A percentile compares a stretch with the other conserved stretches of the same genome.
Conservation (phyloP, 2,888 invertebrate species). For the Chelonus formosanus region DNA sequence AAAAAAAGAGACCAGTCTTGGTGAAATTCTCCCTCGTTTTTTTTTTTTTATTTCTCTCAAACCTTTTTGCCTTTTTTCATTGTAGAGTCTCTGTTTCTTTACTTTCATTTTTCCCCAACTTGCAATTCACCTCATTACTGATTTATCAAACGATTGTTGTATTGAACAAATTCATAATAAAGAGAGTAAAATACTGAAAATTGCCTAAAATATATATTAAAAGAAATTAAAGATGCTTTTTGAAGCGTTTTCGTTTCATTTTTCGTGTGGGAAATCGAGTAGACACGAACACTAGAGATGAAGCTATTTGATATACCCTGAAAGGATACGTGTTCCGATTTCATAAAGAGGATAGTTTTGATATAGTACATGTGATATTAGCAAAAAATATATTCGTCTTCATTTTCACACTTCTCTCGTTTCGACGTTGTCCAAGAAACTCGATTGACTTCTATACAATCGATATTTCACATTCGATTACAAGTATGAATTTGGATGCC, state of each 20-base stretch:
- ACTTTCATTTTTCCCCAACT: neutral
- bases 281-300: constrained; percentile 22
- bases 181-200: constrained; percentile 8
- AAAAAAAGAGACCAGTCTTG: constrained; percentile 19
- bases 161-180: neutral
- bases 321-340: constrained; percentile 32
- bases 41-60: neutral
- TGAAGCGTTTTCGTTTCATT: constrained; percentile 21
- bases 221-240: constrained; percentile 14
- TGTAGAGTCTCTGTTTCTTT: constrained; percentile 1
- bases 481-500: too few relatives aligned
- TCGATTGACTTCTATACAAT: too few relatives aligned
- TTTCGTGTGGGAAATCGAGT: constrained; percentile 27
- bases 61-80: neutral
- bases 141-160: too few relatives aligned
- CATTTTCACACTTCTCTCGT: neutral
- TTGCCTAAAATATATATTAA: neutral
- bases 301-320: constrained; percentile 25
- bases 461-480: too few relatives aligned
- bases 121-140: neutral
- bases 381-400: neutral
- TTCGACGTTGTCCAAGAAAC: too few relatives aligned
- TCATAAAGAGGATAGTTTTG: constrained; percentile 15
- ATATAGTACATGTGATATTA: constrained; percentile 1
- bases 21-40: constrained; percentile 11